These are phyloP conservation scores for Aegithalos caudatus DNA, from an alignment of 2,113 vertebrate species.

Conservation along the genomic window DNA sequence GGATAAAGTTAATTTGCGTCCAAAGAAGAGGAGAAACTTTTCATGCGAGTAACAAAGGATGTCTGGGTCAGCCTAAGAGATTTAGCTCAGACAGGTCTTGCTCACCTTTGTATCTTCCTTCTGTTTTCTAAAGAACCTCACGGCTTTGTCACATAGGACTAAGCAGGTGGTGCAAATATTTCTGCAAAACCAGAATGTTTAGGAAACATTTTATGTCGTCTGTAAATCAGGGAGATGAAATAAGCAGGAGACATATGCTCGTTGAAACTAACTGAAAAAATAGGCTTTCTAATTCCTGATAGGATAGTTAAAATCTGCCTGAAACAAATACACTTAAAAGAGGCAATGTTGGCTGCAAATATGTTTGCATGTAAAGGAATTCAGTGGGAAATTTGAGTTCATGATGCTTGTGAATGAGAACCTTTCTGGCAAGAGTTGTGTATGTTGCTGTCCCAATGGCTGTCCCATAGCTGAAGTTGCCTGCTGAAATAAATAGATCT, in stretches of 20 bases:
- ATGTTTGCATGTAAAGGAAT: rapidly evolving
- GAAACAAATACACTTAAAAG: background rate
- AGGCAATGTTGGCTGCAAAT: background rate
- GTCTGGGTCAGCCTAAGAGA: background rate
- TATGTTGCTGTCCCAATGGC: background rate
- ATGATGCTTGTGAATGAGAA: background rate
- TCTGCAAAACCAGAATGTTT: background rate
- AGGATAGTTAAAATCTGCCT: background rate
- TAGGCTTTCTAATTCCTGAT: background rate
- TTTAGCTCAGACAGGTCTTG: background rate
- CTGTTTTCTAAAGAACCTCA: background rate
- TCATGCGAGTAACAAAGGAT: background rate
- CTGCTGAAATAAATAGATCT: background rate
- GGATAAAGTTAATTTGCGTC: background rate
- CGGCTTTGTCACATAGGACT: background rate
- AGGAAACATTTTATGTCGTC: background rate
- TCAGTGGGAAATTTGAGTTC: background rate
- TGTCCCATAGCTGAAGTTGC: background rate
- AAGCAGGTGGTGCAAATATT: background rate
- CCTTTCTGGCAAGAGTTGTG: background rate
- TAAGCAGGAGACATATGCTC: background rate
- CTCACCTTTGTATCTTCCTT: background rate
- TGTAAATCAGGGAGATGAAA: background rate
- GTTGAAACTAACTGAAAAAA: background rate
- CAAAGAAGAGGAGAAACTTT: background rate